Conservation (phyloP, 2,888 invertebrate species). For the Kryphioiulus occultus region DNA sequence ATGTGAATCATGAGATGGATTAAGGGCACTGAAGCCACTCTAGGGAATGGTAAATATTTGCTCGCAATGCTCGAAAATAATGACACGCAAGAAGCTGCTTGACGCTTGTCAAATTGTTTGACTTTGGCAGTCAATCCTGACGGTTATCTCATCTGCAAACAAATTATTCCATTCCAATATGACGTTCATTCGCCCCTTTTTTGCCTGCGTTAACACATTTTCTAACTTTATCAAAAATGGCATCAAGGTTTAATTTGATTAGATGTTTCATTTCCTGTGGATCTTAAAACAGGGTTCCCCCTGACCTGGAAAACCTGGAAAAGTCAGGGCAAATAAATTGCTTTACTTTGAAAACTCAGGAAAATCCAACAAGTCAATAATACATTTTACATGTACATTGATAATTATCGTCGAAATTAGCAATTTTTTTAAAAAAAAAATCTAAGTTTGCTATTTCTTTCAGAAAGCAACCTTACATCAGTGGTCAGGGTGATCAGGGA, state of each 20-base stretch:
- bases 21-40: neutral
- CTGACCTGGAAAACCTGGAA: too few species aligned
- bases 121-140: neutral
- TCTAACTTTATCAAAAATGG: neutral
- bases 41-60: neutral
- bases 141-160: neutral
- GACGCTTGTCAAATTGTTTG: neutral
- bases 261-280: neutral
- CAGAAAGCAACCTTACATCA: too few species aligned
- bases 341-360: too few species aligned
- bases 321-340: too few species aligned
- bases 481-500: too few species aligned
- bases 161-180: neutral
- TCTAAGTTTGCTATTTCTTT: too few species aligned
- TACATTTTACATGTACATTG: neutral
- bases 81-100: neutral
- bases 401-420: too few species aligned
- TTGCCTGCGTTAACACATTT: neutral
- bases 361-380: too few species aligned
- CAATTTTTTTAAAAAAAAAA: too few species aligned
- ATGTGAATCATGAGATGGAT: neutral
- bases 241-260: neutral
- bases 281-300: neutral
- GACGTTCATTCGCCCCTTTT: slow-evolving; percentile 1
- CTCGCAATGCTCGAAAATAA: neutral